Base-by-base conservation (phyloP, 1,140 invertebrate genomes). In the Helicorthomorpha holstii region DNA sequence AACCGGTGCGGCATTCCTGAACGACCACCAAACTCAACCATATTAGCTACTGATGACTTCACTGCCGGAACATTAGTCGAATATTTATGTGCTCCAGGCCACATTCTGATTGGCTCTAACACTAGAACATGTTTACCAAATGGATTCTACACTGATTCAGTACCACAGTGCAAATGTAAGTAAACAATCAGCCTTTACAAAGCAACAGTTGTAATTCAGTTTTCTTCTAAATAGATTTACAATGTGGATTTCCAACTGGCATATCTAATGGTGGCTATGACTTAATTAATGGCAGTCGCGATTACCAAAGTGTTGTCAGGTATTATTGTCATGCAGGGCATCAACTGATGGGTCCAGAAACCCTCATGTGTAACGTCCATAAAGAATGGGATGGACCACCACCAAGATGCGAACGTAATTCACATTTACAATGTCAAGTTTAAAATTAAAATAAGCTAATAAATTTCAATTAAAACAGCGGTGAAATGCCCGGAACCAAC, bases 381-480 rank as follows among this genome's bases (percentile, higher is more conserved):
- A 85, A 88, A 61, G 74, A 85, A 50, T 94, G 89, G 89, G 90
- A 93, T 63, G 89, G 88, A 48, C 88, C 88, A 25, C 89, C 89
- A 52, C 88, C 89, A 3, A 70, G 81, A 58, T 91, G 87, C 63
- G 82, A 89, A 63, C 78, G 82, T 85, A 69, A 71, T 69, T 34
- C n/a, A n/a, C n/a, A n/a, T n/a, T n/a, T n/a, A n/a, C n/a, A n/a
- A n/a, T n/a, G n/a, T n/a, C n/a, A n/a, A n/a, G n/a, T n/a, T n/a
- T n/a, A n/a, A n/a, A n/a, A n/a, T n/a, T n/a, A n/a, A n/a, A n/a
- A n/a, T n/a, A n/a, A n/a, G n/a, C n/a, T n/a, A n/a, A n/a, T n/a
- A n/a, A n/a, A n/a, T n/a, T n/a, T n/a, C n/a, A n/a, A n/a, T n/a
- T n/a, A n/a, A n/a, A n/a, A n/a, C n/a, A n/a, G n/a, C n/a, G n/a